These are phyloP conservation scores for Hesperophylax magnus DNA, from an alignment of 1,140 invertebrate genomes.

Conservation along the genomic window DNA sequence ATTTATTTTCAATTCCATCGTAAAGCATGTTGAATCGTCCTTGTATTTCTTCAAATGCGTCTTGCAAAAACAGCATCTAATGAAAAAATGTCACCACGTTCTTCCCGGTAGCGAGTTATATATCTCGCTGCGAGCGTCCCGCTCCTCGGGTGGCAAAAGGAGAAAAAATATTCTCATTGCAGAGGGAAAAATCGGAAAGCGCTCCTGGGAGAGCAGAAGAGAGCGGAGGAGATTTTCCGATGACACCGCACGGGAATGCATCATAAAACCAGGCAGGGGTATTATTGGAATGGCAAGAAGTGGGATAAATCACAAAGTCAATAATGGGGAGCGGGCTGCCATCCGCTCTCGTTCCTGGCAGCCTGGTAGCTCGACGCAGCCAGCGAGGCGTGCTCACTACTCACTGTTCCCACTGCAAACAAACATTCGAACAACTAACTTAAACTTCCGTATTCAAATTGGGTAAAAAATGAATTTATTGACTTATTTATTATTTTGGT, in stretches of 20 bases:
- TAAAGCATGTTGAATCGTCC: too few species aligned
- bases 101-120: too few species aligned
- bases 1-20: too few species aligned
- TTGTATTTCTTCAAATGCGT: too few species aligned
- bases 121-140: too few species aligned
- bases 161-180: not conserved
- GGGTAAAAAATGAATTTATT: too few species aligned
- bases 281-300: slow-evolving; percentile 38
- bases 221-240: slow-evolving; percentile 30
- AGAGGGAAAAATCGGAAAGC: not conserved
- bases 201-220: not conserved
- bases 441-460: too few species aligned
- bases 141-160: not conserved
- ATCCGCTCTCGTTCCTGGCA: not conserved
- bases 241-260: slow-evolving; percentile 40
- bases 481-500: too few species aligned
- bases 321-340: not conserved
- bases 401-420: too few species aligned
- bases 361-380: not conserved
- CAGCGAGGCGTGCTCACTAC: too few species aligned
- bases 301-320: slow-evolving; percentile 33
- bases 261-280: slow-evolving; percentile 27
- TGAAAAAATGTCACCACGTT: slow-evolving; percentile 4
- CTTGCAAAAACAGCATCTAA: not conserved
- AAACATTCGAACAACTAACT: too few species aligned